Base-by-base conservation (phyloP, 2,797 vertebrate genomes). In the Catharus ustulatus region DNA sequence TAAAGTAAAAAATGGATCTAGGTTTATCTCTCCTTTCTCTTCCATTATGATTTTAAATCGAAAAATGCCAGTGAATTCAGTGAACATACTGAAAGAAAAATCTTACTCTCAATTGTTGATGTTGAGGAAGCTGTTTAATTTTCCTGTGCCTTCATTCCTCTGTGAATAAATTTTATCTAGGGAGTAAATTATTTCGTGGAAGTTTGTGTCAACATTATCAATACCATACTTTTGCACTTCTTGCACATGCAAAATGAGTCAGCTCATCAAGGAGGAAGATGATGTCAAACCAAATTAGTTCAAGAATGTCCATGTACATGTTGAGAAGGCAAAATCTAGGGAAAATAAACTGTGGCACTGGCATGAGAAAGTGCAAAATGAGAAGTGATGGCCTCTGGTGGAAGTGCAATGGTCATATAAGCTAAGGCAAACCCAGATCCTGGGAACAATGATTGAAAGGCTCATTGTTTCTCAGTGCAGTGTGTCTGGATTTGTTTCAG, bases 401-500 rank as follows among this genome's bases (percentile, higher is more conserved):
- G 75, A 80, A 27, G 30, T 75, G 27, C 46, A 64, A 57, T 27
- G 9, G 6, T 74, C 46, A 22, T 45, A 5, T 3, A 3, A 4
- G 6, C 54, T 67, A 34, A 52, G 46, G 75, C 54, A 87, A 89
- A 85, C 32, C 20, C 45, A 67, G 17, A 59, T 76, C 18, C 36
- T 61, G 23, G 18, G 52, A 62, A 29, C 11, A 29, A 7, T 21
- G 34, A 19, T 29, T 36, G 30, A 29, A 90, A 86, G 42, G 9
- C 67, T 90, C 0, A 0, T 74, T 77, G 38, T 90, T 93, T 93
- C 69, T 95, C 82, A 88, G 75, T 58, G 16, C 9, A 0, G 21
- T 49, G 48, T 90, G 38, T 90, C 80, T 97, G 93, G 40, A 34
- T 94, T 96, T 2, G 0, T 94, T 97, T 77, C 96, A 99, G 99